Evolutionary conservation across 2,888 invertebrate genomes (phyloP).

Genomic region (Bembecia ichneumoniformis): DNA sequence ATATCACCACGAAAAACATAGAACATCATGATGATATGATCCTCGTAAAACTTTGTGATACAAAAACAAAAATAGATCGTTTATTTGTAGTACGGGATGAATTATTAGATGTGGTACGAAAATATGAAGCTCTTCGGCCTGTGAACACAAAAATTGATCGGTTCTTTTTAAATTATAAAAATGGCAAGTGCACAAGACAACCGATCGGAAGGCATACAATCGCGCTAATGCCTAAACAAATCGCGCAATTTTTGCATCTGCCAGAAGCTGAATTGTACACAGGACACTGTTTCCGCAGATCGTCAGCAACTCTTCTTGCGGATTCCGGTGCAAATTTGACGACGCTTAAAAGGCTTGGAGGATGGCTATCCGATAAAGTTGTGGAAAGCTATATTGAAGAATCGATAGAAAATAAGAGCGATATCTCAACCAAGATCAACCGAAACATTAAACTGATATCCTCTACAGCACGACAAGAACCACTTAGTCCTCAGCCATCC

Average conservation of each 20-base stretch:
- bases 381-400: constrained; percentile 9
- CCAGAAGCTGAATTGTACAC: constrained; percentile 10
- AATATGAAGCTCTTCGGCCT: constrained; percentile 6
- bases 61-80: constrained; percentile 7
- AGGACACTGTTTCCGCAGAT: constrained; percentile 11
- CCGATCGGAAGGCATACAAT: constrained; percentile 7
- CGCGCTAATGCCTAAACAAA: constrained; percentile 5
- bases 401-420: constrained; percentile 6
- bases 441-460: constrained; percentile 33
- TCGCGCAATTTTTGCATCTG: constrained; percentile 10
- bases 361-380: constrained; percentile 10
- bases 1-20: constrained; percentile 1
- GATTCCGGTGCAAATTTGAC: constrained; percentile 4
- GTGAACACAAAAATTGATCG: constrained; percentile 2
- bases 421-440: constrained; percentile 1
- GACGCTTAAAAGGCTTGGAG: constrained; percentile 10
- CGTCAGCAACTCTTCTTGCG: constrained; percentile 10
- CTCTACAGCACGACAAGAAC: no score
- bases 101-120: constrained; percentile 4
- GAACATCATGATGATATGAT: constrained; percentile 1
- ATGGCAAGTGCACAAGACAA: constrained; percentile 6
- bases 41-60: constrained; percentile 5
- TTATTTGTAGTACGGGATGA: constrained; percentile 5
- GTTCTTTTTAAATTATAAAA: constrained; percentile 7
- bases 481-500: constrained; percentile 13